Conservation (phyloP, 2,888 invertebrate species). For the Alentia gelatinosa region DNA sequence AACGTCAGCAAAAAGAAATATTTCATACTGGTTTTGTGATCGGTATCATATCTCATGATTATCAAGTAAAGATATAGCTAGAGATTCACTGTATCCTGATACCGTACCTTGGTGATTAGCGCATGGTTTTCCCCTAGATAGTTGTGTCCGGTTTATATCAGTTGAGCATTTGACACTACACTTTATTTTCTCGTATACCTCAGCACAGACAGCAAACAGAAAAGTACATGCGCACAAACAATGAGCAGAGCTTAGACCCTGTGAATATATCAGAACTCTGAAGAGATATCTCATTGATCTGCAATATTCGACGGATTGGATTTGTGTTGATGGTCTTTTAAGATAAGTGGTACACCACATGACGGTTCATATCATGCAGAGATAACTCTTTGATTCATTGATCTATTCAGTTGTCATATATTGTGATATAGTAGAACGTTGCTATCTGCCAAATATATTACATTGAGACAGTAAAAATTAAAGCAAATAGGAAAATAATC, state of each 20-base stretch:
- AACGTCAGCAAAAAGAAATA: neutral
- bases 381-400: neutral
- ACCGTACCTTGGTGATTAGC: neutral
- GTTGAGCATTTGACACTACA: neutral
- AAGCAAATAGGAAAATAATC: neutral
- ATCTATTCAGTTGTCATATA: neutral
- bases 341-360: neutral
- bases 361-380: neutral
- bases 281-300: neutral
- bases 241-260: neutral
- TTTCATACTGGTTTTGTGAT: neutral
- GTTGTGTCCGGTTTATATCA: neutral
- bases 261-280: neutral
- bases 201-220: neutral
- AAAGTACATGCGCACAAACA: neutral
- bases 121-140: neutral
- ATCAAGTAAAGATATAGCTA: neutral
- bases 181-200: neutral
- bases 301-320: neutral
- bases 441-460: slow-evolving; percentile 43
- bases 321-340: neutral
- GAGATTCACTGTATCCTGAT: neutral
- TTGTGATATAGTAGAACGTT: slow-evolving; percentile 37
- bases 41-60: neutral
- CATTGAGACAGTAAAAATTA: neutral